Conservation (phyloP, 2,888 invertebrate genomes). For the Callyntrura guangdongensis region DNA sequence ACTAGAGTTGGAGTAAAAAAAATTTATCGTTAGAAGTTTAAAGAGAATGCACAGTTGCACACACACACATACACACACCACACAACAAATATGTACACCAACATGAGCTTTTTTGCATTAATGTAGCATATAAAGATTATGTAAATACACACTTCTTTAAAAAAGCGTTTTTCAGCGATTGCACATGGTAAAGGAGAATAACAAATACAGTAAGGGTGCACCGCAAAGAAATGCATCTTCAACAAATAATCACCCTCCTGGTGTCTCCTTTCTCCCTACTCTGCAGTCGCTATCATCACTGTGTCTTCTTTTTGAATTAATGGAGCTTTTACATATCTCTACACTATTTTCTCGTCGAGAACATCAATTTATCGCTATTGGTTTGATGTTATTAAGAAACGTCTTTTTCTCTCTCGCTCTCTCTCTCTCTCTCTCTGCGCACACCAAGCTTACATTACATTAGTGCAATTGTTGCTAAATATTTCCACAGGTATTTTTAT, state of each 20-base stretch:
- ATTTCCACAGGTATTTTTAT: conserved; percentile 1
- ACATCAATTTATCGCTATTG: background rate
- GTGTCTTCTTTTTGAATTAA: background rate
- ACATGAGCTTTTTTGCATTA: conserved; percentile 49
- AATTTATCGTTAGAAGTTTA: conserved; percentile 17
- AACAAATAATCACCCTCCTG: background rate
- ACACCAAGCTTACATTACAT: background rate
- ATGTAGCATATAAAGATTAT: conserved; percentile 44
- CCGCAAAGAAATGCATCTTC: background rate
- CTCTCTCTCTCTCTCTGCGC: background rate
- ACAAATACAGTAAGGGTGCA: conserved; percentile 31
- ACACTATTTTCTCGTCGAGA: background rate
- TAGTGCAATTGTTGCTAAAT: background rate
- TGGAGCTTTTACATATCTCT: background rate
- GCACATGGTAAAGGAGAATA: background rate
- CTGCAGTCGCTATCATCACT: background rate
- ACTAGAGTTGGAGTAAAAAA: conserved; percentile 35
- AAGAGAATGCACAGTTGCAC: background rate
- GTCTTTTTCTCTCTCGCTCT: background rate
- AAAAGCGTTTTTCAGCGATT: conserved; percentile 17
- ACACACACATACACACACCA: background rate
- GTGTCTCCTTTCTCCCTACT: conserved; percentile 26
- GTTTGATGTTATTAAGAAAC: conserved; percentile 14
- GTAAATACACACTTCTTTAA: conserved; percentile 17
- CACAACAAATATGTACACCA: conserved; percentile 25